These are phyloP conservation scores for Paradoxurus hermaphroditus DNA, from an alignment of 2,113 vertebrate genomes.

Conservation along the genomic window DNA sequence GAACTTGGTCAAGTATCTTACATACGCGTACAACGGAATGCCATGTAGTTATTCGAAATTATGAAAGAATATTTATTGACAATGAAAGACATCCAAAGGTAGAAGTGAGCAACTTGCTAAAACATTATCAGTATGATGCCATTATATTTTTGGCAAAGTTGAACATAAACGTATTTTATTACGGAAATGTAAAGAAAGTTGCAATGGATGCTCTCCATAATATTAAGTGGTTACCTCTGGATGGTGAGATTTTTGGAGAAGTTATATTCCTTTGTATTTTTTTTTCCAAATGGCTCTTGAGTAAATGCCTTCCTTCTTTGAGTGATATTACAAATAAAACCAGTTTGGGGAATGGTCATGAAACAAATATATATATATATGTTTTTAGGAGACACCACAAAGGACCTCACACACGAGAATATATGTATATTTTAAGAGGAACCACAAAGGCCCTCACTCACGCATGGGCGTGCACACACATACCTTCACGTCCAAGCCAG, in stretches of 20 bases:
- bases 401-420: too few relatives aligned
- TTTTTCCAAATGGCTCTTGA: not conserved
- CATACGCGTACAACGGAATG: not conserved
- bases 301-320: not conserved
- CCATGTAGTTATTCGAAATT: not conserved
- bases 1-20: not conserved
- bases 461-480: not conserved
- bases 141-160: not conserved
- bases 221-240: not conserved
- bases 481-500: fast-evolving
- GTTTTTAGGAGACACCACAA: too few relatives aligned
- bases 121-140: not conserved
- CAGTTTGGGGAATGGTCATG: not conserved
- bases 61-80: not conserved
- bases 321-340: not conserved
- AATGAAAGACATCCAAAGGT: not conserved
- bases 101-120: not conserved
- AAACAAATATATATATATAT: not conserved
- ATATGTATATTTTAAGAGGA: not conserved
- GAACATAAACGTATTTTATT: not conserved
- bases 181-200: not conserved
- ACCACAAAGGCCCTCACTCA: not conserved
- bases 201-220: not conserved
- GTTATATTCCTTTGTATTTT: not conserved
- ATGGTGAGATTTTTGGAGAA: not conserved